Conservation (phyloP, 2,113 vertebrate genomes). For the Heterochromis multidens region DNA sequence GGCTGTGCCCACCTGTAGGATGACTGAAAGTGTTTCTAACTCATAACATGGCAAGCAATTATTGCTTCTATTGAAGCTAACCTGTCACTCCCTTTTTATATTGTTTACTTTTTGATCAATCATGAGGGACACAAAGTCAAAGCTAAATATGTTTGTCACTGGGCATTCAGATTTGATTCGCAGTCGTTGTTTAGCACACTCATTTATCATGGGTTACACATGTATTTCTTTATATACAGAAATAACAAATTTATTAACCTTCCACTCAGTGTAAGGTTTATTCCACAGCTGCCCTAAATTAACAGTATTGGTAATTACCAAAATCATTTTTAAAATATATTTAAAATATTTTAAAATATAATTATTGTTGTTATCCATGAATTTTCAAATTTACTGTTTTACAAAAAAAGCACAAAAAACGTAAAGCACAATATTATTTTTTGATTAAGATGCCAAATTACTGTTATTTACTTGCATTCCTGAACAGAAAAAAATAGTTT, state of each 20-base stretch:
- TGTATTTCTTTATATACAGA: background rate
- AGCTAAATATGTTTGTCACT: background rate
- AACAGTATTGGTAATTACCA: background rate
- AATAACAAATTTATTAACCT: background rate
- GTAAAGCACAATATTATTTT: background rate
- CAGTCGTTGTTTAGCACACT: background rate
- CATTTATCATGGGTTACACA: background rate
- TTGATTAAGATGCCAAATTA: background rate
- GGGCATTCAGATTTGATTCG: background rate
- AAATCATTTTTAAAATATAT: background rate
- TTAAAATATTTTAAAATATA: too few species aligned
- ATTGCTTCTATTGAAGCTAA: background rate
- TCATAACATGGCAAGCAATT: background rate
- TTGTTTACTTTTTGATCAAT: background rate
- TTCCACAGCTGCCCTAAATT: background rate
- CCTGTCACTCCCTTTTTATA: background rate
- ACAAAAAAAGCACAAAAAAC: background rate
- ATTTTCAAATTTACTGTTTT: background rate
- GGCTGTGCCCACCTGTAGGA: background rate
- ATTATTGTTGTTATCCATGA: background rate
- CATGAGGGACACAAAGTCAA: background rate
- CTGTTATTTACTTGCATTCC: background rate
- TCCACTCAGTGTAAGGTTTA: background rate
- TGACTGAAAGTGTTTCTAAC: conserved; percentile 26
- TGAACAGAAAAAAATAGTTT: background rate